Evolutionary conservation across 1,140 invertebrate genomes (phyloP), one percentile per base, ranked within the genome.

Genomic region (Pachyrhynchus sulphureomaculatus): DNA sequence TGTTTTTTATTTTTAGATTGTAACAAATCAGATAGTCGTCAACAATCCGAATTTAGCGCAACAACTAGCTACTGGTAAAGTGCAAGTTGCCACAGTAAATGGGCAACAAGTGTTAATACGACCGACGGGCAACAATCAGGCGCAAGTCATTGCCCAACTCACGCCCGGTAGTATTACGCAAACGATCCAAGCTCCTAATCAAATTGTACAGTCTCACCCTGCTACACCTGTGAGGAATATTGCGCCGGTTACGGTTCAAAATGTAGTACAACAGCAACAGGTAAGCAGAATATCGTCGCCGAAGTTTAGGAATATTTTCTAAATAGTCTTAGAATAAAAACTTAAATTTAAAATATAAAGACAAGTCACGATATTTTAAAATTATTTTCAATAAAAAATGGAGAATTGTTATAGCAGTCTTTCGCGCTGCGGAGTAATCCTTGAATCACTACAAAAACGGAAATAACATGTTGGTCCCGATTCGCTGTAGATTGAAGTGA

Each of bases 61-160:
- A 71, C 89, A 91, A 69, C 79, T 91, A 33, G 87, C 87, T 0
- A 81, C 85, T 18, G 90, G 89, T 6, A 91, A 90, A 74, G 83
- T 91, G 2, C 88, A 91, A 70, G 76, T 93, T n/a, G 88, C 90
- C 2, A 90, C 88, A 4, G 85, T 91, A 5, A 88, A 89, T 68
- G 90, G 90, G 0, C 91, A 93, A 65, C 90, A 92, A 76, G 89
- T 93, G 12, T 72, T 83, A 33, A 89, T 93, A 21, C 79, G 88
- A 47, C 83, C 85, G 4, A 82, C 87, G 9, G 87, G 87, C 10
- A 87, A 88, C 68, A 86, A 86, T 72, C 84, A 86, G 64, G 84
- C 83, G 12, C 86, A 89, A 71, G 85, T 89, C 32, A 84, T 86
- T 1, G 84, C 84, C 2, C 84, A 87, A 64, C 81, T 86, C 20